Percentiles rank a stretch among this genome's conserved stretches.
Conservation (phyloP, 2,888 invertebrate species). For the Ophion obscuratus region DNA sequence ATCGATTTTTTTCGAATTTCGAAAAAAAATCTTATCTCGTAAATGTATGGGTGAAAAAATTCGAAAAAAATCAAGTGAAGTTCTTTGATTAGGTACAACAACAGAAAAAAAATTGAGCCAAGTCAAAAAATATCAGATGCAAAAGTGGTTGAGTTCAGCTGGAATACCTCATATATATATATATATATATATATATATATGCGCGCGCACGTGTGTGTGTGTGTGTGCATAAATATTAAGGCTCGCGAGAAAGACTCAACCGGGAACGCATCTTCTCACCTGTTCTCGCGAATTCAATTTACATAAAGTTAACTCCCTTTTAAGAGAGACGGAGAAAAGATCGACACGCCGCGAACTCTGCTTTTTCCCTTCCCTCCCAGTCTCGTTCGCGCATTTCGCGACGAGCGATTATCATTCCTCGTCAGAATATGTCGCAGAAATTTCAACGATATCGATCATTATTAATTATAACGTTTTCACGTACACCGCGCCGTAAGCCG, state of each 20-base stretch:
- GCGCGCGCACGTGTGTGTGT: neutral
- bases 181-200: no score
- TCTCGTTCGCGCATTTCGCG: slow-evolving; percentile 25
- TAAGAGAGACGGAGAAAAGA: slow-evolving; percentile 16
- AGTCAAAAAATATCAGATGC: no score
- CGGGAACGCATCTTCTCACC: slow-evolving; percentile 58
- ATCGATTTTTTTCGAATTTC: no score
- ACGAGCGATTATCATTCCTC: slow-evolving; percentile 39
- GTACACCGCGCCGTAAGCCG: neutral
- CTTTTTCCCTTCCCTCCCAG: slow-evolving; percentile 20
- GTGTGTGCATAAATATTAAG: slow-evolving; percentile 13
- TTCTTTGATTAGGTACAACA: no score
- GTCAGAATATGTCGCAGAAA: slow-evolving; percentile 24
- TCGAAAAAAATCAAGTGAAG: no score
- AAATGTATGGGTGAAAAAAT: no score
- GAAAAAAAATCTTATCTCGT: no score
- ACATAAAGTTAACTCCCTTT: slow-evolving; percentile 64
- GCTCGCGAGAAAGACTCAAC: slow-evolving; percentile 52
- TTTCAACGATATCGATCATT: slow-evolving; percentile 60
- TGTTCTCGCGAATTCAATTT: slow-evolving; percentile 64
- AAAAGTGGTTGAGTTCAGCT: no score
- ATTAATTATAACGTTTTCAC: slow-evolving; percentile 52
- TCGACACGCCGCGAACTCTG: slow-evolving; percentile 36
- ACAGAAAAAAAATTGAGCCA: no score
- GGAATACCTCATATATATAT: no score